A percentile compares a stretch with the other conserved stretches of the same genome.
phyloP scores from a whole-genome alignment of 2,113 vertebrate genomes.

The Penelope pileata region DNA sequence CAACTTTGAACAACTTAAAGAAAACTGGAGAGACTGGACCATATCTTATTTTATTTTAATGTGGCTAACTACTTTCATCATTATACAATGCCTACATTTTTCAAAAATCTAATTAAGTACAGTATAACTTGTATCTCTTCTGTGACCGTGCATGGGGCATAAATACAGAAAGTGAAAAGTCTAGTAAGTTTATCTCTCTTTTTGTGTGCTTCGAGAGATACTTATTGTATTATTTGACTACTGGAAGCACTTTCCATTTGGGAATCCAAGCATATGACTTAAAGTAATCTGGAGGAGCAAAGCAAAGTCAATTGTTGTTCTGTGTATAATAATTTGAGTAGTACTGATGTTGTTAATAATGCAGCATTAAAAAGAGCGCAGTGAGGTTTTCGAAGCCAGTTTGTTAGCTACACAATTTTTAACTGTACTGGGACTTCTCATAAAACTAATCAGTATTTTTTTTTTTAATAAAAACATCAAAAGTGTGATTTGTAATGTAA shows the following conservation, averaged over 20 bases:
- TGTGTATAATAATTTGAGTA: neutral
- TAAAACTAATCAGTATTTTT: neutral
- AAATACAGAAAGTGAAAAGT: neutral
- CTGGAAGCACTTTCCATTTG: neutral
- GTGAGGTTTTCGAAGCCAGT: neutral
- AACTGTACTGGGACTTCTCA: neutral
- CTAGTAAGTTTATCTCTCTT: neutral
- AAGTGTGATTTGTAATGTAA: neutral
- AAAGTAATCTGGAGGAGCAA: neutral
- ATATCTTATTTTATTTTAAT: neutral
- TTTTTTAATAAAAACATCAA: neutral
- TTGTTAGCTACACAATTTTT: neutral
- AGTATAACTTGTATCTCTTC: neutral
- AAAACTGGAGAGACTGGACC: neutral
- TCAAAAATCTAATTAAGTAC: neutral
- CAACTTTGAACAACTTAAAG: slow-evolving; percentile 6
- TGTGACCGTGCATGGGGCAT: neutral
- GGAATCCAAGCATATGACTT: neutral
- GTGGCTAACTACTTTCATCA: neutral
- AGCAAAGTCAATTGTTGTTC: neutral
- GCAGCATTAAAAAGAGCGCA: neutral
- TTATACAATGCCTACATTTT: neutral
- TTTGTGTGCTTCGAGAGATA: neutral
- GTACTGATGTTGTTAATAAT: neutral
- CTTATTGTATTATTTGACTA: neutral